A percentile compares a stretch with the other conserved stretches of the same genome.
phyloP scores from a whole-genome alignment of 2,888 invertebrate genomes.

The Lasioglossum pauxillum region DNA sequence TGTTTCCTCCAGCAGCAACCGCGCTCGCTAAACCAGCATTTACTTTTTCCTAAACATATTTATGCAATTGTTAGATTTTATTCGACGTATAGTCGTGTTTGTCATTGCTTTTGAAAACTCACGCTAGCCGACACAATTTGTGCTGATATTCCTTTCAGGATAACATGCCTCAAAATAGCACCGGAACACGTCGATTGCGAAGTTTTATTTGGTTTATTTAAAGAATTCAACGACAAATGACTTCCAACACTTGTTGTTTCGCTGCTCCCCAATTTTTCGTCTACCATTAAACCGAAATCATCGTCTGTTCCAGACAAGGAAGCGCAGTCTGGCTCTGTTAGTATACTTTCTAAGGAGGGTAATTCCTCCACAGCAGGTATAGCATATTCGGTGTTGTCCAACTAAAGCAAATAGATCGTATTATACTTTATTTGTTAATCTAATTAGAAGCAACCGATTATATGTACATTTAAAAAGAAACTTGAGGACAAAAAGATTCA shows the following conservation, averaged over 20 bases:
- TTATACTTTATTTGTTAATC: constrained; percentile 9
- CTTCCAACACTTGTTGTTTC: constrained; percentile 86
- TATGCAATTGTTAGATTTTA: background rate
- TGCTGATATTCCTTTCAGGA: constrained; percentile 95
- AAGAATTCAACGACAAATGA: constrained; percentile 84
- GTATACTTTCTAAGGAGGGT: constrained; percentile 92
- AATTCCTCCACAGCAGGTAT: constrained; percentile 91
- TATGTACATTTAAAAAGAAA: background rate
- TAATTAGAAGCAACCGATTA: background rate
- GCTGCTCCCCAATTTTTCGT: constrained; percentile 82
- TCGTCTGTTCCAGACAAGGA: constrained; percentile 86
- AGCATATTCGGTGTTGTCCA: constrained; percentile 93
- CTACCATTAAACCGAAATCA: constrained; percentile 79
- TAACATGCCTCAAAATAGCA: constrained; percentile 91
- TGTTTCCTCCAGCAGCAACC: constrained; percentile 90
- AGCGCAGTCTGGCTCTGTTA: constrained; percentile 90
- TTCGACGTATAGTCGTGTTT: constrained; percentile 18
- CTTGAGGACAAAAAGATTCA: background rate
- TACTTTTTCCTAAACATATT: constrained; percentile 89
- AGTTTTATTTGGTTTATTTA: constrained; percentile 80
- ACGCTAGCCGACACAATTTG: constrained; percentile 95
- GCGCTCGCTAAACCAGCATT: constrained; percentile 95
- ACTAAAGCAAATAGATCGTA: constrained; percentile 84
- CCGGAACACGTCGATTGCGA: constrained; percentile 85
- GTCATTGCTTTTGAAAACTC: constrained; percentile 75